A percentile compares a stretch with the other conserved stretches of the same genome.
Conservation (phyloP, 2,113 vertebrate species). For the Stegostoma tigrinum region DNA sequence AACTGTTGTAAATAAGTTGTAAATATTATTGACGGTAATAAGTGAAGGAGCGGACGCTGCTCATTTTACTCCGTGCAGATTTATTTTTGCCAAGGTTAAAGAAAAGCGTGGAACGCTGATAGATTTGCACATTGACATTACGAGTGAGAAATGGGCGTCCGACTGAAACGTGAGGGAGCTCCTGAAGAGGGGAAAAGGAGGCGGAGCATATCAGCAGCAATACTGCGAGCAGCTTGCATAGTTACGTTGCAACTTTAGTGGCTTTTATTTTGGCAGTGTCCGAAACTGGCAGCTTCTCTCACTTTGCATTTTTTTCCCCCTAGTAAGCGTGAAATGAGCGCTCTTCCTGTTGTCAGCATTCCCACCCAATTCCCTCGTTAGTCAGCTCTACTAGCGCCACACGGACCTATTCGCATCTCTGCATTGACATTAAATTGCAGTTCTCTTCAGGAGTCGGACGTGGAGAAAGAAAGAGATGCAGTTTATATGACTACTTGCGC, state of each 20-base stretch:
- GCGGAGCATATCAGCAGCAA: background rate
- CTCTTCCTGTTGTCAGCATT: conserved; percentile 26
- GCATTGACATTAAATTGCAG: background rate
- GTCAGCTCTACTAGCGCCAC: background rate
- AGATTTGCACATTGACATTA: background rate
- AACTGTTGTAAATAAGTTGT: background rate
- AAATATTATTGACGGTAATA: too few relatives aligned
- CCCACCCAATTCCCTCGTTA: background rate
- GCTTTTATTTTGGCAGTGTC: background rate
- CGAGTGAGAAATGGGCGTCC: background rate
- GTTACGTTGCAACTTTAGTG: background rate
- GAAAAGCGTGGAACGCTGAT: background rate
- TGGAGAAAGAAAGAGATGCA: background rate
- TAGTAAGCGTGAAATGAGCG: background rate
- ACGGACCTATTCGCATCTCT: background rate
- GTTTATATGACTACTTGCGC: background rate
- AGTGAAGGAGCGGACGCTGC: background rate
- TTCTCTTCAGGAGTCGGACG: too few relatives aligned
- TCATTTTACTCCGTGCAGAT: background rate
- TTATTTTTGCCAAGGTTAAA: background rate
- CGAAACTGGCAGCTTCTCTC: background rate
- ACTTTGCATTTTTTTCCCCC: background rate
- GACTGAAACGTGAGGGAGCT: background rate
- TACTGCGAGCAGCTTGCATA: background rate
- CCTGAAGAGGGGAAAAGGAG: background rate